Base-by-base conservation (phyloP, 1,140 invertebrate genomes). In the Ctenoplectra terminalis region DNA sequence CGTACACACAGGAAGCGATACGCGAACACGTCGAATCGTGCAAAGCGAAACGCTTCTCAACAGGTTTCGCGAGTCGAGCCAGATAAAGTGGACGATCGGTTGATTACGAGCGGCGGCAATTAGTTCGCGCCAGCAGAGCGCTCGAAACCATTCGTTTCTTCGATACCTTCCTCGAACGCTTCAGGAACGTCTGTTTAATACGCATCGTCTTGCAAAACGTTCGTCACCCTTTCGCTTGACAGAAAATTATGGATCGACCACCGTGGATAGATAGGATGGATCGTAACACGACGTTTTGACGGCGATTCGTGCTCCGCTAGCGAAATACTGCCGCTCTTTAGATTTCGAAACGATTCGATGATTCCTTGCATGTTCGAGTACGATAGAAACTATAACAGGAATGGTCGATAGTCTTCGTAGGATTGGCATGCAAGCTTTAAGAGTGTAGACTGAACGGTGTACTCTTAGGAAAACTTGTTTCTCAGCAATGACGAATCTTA, bases 171-270 rank as follows among this genome's bases (percentile, higher is more conserved):
- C 15, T 8, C 26, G 23, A 43, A 69, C 40, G 13, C 11, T 9
- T 26, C 43, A 31, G n/a, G 31, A 34, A 61, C 71, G 43, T 54
- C 0, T n/a, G 37, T 15, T 48, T 48, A 29, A 17, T 56, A 43
- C n/a, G 56, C n/a, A 46, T 13, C 26, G 48, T 13, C 23, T 79
- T 63, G 40, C 69, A 69, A 71, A 70, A 79, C 46, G 56, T 72
- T 73, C 69, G 52, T 79, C 77, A 73, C 77, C 77, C 77, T 79
- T 79, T 79, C 77, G 63, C 77, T 79, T 13, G n/a, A 7, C 34
- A 34, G 11, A 9, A 71, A 40, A 61, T 50, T 71, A 60, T 48
- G 43, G 46, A 31, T 61, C 46, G 46, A 40, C 6, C 48, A 0
- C 13, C 15, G 26, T 13, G 23, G 43, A 8, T 46, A 50, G 31